A percentile compares a stretch with the other conserved stretches of the same genome.
These are phyloP conservation scores for Meloidogyne chitwoodi DNA, from an alignment of 1,140 invertebrate genomes.

Conservation along the genomic window DNA sequence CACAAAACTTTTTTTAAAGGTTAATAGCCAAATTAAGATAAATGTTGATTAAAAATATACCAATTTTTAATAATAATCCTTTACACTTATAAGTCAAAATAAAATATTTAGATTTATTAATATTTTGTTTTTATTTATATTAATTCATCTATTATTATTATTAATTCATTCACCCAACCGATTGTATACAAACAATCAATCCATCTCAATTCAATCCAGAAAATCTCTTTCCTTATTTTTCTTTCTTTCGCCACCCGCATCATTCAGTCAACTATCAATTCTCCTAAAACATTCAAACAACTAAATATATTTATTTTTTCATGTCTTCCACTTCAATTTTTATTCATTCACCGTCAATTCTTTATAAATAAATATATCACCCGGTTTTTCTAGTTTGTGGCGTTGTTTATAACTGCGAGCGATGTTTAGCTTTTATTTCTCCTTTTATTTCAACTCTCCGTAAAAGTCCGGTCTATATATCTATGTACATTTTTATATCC, in stretches of 20 bases:
- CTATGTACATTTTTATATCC: background rate
- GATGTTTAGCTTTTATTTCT: background rate
- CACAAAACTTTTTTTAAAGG: no score
- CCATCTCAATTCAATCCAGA: background rate
- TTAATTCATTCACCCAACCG: background rate
- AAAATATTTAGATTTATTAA: no score
- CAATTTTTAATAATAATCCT: no score
- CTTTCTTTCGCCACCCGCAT: background rate
- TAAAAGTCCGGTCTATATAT: background rate
- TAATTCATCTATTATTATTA: background rate
- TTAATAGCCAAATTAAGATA: no score
- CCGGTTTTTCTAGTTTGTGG: background rate
- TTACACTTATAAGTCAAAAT: no score
- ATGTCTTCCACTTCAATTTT: background rate
- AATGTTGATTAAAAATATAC: no score
- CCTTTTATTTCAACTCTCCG: background rate
- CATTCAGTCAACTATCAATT: background rate
- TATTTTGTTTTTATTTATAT: no score
- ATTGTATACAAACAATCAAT: background rate
- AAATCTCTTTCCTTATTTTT: background rate
- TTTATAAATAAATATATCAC: background rate
- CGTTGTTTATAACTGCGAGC: background rate
- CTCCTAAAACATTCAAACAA: background rate
- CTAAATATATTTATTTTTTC: background rate
- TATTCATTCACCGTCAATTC: background rate